Evolutionary conservation across 2,888 invertebrate genomes (phyloP), one percentile per base, ranked within the genome.

Genomic region (Drosophila villosipedis): DNA sequence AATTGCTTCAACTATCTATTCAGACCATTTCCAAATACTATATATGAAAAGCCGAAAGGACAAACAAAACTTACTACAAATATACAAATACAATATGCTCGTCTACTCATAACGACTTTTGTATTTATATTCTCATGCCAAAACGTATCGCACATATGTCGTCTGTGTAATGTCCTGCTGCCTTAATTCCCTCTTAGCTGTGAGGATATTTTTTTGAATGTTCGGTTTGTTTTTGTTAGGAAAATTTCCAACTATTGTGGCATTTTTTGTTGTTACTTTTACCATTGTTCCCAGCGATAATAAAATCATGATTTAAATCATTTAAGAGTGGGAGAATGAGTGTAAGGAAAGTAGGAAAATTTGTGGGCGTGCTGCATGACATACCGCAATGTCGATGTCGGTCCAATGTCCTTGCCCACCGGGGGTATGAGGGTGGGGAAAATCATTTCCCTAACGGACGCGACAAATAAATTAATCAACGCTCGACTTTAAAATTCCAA

Each of bases 261-360:
- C 53, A 64, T 55, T 54, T 63, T 49, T 53, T 53, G 58, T 68
- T 63, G 55, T 57, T 58, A 52, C 71, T 69, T 65, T 62, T 57
- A 57, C 73, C 72, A 68, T 70, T 72, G 54, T 59, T 65, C 47
- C 52, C 37, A 50, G 39, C 39, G 28, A 19, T 43, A 68, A 68
- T 57, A 68, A 69, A 69, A 79, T 87, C 88, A 74, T 57, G 85
- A 82, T 87, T 84, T 82, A 76, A 89, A 89, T 85, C 80, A 84
- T 89, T 85, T 58, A 85, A 82, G 54, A 66, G 55, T 12, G n/a
- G 39, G 16, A 22, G 39, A 10, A 9, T 28, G 25, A 55, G 35
- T 25, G 5, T 19, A 6, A 54, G 10, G 25, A 30, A 43, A 10
- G 35, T 41, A 35, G 49, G 9, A 14, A 68, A 53, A 68, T 47